phyloP scores from a whole-genome alignment of 2,113 vertebrate species.

The Dunckerocampus dactyliophorus region DNA sequence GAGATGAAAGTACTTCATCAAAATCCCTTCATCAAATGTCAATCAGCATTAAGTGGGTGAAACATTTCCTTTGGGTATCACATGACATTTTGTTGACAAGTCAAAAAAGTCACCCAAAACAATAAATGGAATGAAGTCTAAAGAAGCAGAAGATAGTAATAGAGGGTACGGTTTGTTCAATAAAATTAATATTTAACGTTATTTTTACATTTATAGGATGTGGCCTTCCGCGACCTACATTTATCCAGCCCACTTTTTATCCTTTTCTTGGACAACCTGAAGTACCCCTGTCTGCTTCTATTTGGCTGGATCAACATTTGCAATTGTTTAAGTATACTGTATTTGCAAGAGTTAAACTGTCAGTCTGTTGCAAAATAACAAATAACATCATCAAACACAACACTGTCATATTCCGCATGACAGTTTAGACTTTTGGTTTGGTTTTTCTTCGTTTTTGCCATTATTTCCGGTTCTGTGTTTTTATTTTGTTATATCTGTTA shows the following conservation, averaged over 20 bases:
- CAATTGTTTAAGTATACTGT: background rate
- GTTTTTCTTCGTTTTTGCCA: too few relatives aligned
- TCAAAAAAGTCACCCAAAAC: background rate
- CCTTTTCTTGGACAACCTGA: constrained; percentile 28
- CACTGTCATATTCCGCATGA: background rate
- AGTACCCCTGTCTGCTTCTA: constrained; percentile 10
- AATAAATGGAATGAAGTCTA: background rate
- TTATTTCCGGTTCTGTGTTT: too few relatives aligned
- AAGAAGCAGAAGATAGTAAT: too few relatives aligned
- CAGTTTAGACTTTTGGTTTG: too few relatives aligned
- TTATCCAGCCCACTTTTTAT: constrained; percentile 34
- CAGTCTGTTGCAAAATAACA: background rate
- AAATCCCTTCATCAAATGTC: background rate
- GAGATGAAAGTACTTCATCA: background rate
- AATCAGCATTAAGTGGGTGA: background rate
- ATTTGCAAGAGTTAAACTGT: background rate
- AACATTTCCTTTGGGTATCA: background rate
- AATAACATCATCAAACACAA: background rate
- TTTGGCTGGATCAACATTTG: constrained; percentile 3
- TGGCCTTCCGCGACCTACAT: constrained; percentile 27
- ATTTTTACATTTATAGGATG: constrained; percentile 12
- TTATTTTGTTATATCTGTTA: too few relatives aligned
- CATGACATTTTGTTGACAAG: background rate
- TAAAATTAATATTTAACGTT: background rate
- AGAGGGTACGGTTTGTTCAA: background rate